Percentiles rank a stretch among this genome's conserved stretches.
phyloP scores from a whole-genome alignment of 35 echinoderm and acorn worm species.

The Lytechinus pictus region DNA sequence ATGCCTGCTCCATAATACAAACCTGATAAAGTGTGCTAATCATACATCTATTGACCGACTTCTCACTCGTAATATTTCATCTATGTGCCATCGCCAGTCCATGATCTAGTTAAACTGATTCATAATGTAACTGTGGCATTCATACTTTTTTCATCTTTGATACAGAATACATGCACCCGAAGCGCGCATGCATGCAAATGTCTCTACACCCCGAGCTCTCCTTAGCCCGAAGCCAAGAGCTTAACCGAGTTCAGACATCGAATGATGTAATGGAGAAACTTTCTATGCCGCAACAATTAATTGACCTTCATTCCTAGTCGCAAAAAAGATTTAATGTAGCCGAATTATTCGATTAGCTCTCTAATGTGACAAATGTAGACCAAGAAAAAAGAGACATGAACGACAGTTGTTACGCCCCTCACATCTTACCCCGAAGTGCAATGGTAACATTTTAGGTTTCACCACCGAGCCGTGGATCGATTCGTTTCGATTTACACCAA shows the following conservation, averaged over 20 bases:
- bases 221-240: not conserved
- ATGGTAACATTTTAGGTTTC: not conserved
- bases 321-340: not conserved
- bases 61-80: not conserved
- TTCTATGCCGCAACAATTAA: not conserved
- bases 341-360: no score
- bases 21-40: not conserved
- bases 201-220: not conserved
- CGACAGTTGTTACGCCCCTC: not conserved
- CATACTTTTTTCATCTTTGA: not conserved
- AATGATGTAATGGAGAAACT: not conserved
- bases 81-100: not conserved
- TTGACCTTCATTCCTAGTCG: not conserved
- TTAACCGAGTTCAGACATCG: not conserved
- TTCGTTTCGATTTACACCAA: not conserved
- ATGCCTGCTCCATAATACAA: not conserved
- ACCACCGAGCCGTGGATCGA: not conserved
- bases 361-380: not conserved
- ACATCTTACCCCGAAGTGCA: not conserved
- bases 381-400: not conserved
- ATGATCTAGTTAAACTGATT: not conserved
- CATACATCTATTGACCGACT: constrained; percentile 11
- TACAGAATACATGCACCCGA: not conserved
- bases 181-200: not conserved
- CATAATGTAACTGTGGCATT: not conserved